Evolutionary conservation across 2,888 invertebrate species (phyloP).

Genomic region (Hirtodrosophila alboralis): DNA sequence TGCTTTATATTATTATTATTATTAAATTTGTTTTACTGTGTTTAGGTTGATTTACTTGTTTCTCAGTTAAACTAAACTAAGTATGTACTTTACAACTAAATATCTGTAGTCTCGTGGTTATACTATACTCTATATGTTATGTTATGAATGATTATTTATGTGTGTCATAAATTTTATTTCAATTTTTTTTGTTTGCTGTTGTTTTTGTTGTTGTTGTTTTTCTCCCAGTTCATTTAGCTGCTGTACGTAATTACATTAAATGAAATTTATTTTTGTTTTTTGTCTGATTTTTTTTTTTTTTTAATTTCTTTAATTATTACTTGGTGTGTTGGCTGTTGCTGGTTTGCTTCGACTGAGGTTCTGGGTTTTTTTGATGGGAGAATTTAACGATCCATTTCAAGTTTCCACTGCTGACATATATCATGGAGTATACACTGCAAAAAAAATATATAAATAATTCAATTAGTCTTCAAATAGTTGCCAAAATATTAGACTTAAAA

Average conservation of each 20-base stretch:
- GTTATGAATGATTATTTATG: constrained; percentile 67
- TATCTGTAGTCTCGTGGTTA: constrained; percentile 82
- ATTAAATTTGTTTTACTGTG: constrained; percentile 8
- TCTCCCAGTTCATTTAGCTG: constrained; percentile 5
- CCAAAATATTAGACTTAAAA: not conserved
- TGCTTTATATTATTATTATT: constrained; percentile 23
- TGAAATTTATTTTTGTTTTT: constrained; percentile 9
- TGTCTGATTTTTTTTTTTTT: not conserved
- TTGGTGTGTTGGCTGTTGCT: constrained; percentile 10
- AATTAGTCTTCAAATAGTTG: constrained; percentile 3
- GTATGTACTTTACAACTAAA: constrained; percentile 72
- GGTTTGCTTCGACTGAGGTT: constrained; percentile 28
- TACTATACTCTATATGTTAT: constrained; percentile 75
- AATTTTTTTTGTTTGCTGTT: constrained; percentile 24
- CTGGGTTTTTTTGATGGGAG: constrained; percentile 14
- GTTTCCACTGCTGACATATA: constrained; percentile 24
- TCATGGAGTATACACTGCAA: constrained; percentile 37
- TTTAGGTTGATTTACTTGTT: constrained; percentile 23
- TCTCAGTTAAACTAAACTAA: constrained; percentile 67
- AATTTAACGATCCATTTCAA: constrained; percentile 22
- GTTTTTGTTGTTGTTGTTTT: too few relatives aligned
- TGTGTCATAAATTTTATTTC: constrained; percentile 49
- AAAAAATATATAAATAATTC: constrained; percentile 2
- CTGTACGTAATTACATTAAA: constrained; percentile 7
- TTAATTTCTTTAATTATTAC: constrained; percentile 5